Evolutionary conservation across 2,888 invertebrate species (phyloP).

Genomic region (Iphiclides podalirius): DNA sequence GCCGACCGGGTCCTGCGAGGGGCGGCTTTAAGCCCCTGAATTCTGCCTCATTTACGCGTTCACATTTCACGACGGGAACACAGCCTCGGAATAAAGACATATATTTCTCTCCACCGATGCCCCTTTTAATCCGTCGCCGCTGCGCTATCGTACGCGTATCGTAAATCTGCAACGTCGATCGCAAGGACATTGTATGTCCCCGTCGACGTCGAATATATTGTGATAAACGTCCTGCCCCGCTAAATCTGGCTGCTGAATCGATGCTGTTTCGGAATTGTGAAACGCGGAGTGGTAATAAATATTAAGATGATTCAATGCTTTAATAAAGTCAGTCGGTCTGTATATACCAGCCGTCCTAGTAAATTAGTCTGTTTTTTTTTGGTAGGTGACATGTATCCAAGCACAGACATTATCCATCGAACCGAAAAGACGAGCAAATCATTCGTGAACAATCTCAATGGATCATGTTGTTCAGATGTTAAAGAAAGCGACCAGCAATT

Average conservation of each 20-base stretch:
- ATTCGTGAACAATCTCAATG: too few species aligned
- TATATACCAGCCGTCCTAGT: too few species aligned
- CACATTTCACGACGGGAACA: constrained; percentile 29
- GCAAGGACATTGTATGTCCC: constrained; percentile 45
- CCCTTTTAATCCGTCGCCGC: constrained; percentile 49
- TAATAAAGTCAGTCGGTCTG: neutral
- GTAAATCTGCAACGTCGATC: constrained; percentile 57
- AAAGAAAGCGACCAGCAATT: too few species aligned
- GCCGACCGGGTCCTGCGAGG: constrained; percentile 29
- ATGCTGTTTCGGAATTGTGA: constrained; percentile 40
- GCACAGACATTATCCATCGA: too few species aligned
- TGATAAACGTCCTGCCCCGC: constrained; percentile 43
- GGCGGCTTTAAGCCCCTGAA: constrained; percentile 33
- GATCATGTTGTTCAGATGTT: too few species aligned
- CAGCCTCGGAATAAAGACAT: constrained; percentile 44
- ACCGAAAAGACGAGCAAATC: too few species aligned
- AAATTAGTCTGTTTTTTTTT: too few species aligned
- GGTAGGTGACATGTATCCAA: too few species aligned
- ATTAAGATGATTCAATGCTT: neutral
- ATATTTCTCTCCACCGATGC: constrained; percentile 34
- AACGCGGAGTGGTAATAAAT: neutral
- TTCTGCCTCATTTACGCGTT: constrained; percentile 40
- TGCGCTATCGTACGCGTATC: too few species aligned
- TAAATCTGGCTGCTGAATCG: constrained; percentile 32
- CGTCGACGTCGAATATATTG: constrained; percentile 52